These are phyloP conservation scores for Drosophila ficusphila DNA, from an alignment of 1,140 invertebrate genomes.

Conservation along the genomic window DNA sequence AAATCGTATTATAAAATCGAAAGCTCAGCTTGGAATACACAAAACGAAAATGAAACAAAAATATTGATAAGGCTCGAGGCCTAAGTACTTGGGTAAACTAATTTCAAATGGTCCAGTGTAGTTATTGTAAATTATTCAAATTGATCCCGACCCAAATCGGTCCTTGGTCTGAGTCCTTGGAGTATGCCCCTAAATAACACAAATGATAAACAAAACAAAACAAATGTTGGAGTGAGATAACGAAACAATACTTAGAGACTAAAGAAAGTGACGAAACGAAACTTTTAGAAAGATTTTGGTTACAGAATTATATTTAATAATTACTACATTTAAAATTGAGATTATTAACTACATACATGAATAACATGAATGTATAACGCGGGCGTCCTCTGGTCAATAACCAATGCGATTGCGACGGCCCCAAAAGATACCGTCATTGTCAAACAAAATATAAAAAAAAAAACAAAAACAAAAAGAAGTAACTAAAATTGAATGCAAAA, in stretches of 20 bases:
- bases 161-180: conserved; percentile 20
- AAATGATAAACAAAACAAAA: conserved; percentile 17
- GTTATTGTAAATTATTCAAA: conserved; percentile 73
- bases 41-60: background rate
- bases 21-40: conserved; percentile 48
- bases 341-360: conserved; percentile 40
- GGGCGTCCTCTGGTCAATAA: conserved; percentile 27
- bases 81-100: conserved; percentile 45
- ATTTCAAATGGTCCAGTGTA: conserved; percentile 74
- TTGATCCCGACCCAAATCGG: conserved; percentile 51
- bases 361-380: conserved; percentile 36
- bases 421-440: conserved; percentile 30
- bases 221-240: conserved; percentile 84
- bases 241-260: conserved; percentile 84
- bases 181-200: conserved; percentile 66
- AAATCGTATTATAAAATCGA: conserved; percentile 34
- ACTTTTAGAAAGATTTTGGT: conserved; percentile 78
- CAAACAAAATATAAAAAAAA: conserved; percentile 13
- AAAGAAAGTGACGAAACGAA: conserved; percentile 72
- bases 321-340: conserved; percentile 45
- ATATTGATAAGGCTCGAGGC: conserved; percentile 8
- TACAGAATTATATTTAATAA: conserved; percentile 73
- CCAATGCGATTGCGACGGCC: conserved; percentile 11
- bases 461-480: conserved; percentile 9
- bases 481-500: conserved; percentile 39